Evolutionary conservation across 2,797 vertebrate genomes (phyloP).

Genomic region (Micrastur ruficollis): DNA sequence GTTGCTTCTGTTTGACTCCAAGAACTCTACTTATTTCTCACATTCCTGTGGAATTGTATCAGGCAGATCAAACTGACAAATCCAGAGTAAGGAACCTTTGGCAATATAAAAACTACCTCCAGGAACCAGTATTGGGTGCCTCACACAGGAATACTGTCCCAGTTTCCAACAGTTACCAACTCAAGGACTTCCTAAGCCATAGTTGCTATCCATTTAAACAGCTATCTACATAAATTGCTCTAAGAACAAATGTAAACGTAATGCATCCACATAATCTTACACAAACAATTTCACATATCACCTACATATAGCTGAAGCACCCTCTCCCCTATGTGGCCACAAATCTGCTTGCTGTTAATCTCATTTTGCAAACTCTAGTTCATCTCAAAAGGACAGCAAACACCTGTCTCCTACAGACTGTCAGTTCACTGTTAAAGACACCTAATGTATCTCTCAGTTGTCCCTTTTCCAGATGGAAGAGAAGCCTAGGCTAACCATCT

Average conservation of each 20-base stretch:
- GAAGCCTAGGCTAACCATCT: neutral
- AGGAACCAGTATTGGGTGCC: neutral
- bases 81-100: neutral
- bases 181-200: neutral
- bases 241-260: neutral
- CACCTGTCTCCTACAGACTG: neutral
- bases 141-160: neutral
- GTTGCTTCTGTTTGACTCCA: neutral
- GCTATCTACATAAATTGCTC: neutral
- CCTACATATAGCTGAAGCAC: neutral
- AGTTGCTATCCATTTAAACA: neutral
- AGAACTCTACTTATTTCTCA: neutral
- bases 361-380: neutral
- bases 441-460: neutral
- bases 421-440: neutral
- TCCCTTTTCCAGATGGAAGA: neutral
- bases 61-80: neutral
- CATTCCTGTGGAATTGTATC: neutral
- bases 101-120: neutral
- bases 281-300: neutral
- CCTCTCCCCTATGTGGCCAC: neutral
- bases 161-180: neutral
- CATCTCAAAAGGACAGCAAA: neutral
- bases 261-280: neutral
- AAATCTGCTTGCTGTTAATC: neutral